phyloP scores from a whole-genome alignment of 1,140 invertebrate species.

The Lepeophtheirus salmonis region DNA sequence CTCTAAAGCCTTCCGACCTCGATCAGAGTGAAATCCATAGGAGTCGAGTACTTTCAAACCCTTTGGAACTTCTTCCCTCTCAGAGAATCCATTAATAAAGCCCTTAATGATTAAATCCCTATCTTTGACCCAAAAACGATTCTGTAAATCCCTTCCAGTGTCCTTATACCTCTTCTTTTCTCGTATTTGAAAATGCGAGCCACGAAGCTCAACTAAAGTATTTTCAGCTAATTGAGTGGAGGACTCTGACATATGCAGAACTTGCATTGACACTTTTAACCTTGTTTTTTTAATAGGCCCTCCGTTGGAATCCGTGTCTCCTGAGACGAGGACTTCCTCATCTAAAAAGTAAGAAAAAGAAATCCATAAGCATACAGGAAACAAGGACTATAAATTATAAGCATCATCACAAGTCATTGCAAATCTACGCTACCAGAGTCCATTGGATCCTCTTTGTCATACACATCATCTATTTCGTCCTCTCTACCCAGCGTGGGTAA shows the following conservation, averaged over 20 bases:
- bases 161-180: neutral
- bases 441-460: no score
- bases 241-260: slow-evolving; percentile 3
- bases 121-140: slow-evolving; percentile 8
- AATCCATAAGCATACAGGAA: neutral
- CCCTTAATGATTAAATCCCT: neutral
- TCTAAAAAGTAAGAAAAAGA: neutral
- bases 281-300: neutral
- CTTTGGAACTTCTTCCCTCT: neutral
- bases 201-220: neutral
- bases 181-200: slow-evolving; percentile 6
- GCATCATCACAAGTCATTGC: no score
- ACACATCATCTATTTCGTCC: no score
- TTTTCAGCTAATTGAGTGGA: neutral
- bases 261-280: slow-evolving; percentile 5
- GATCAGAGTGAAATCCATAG: slow-evolving; percentile 4
- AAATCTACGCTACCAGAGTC: no score
- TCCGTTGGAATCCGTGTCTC: neutral
- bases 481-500: neutral
- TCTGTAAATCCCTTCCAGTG: neutral
- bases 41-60: neutral
- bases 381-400: no score
- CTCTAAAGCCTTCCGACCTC: neutral
- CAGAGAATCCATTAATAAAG: neutral
- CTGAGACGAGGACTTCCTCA: neutral